Conservation (phyloP, 2,888 invertebrate species). For the Muscina levida region DNA sequence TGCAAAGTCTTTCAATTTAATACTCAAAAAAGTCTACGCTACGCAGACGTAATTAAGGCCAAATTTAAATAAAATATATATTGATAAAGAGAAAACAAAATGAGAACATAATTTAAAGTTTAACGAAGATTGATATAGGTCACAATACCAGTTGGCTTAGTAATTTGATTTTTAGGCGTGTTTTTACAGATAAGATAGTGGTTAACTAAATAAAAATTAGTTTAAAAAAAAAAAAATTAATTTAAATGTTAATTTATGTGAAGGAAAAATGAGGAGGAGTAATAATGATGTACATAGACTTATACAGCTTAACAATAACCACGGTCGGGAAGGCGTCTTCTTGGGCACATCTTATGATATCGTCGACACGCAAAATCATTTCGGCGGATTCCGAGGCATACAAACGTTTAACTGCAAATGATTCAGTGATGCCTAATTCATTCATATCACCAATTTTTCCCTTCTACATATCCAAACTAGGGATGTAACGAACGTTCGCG, state of each 20-base stretch:
- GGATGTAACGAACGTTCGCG: no score
- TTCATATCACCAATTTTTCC: slow-evolving; percentile 95
- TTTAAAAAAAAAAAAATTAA: slow-evolving; percentile 39
- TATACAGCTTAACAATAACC: slow-evolving; percentile 80
- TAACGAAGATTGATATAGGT: neutral
- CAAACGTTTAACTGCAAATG: slow-evolving; percentile 95
- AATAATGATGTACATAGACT: neutral
- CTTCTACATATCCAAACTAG: slow-evolving; percentile 89
- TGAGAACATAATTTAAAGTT: slow-evolving; percentile 15
- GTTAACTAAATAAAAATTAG: slow-evolving; percentile 44
- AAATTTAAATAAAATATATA: slow-evolving; percentile 18
- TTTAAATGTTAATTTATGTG: slow-evolving; percentile 37
- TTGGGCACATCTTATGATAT: slow-evolving; percentile 95
- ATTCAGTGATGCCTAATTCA: slow-evolving; percentile 95
- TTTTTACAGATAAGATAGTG: neutral
- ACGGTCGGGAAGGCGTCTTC: slow-evolving; percentile 92
- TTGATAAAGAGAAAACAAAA: neutral
- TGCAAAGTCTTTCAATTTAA: slow-evolving; percentile 2
- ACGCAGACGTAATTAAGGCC: slow-evolving; percentile 9
- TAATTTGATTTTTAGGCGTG: neutral
- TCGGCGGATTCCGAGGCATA: slow-evolving; percentile 98
- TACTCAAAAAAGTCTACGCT: slow-evolving; percentile 22
- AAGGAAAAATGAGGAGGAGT: slow-evolving; percentile 37
- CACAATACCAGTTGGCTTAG: slow-evolving; percentile 23
- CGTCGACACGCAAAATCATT: slow-evolving; percentile 98